Evolutionary conservation across 2,797 vertebrate genomes (phyloP), one percentile per base, ranked within the genome.

Genomic region (Cyprinodon diabolis): DNA sequence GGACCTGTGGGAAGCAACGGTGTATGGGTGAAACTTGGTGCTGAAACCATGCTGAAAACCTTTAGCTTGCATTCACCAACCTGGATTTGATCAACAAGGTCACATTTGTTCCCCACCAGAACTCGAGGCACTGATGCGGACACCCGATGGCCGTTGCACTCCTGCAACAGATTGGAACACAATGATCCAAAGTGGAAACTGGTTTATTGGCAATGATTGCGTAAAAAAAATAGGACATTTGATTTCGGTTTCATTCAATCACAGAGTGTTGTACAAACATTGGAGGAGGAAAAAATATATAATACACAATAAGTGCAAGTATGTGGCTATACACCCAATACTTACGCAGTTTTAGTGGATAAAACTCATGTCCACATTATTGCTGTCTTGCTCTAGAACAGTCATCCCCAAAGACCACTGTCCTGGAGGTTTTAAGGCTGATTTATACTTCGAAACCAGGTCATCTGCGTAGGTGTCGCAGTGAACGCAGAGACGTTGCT

Each of bases 71-170:
- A 15, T 10, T 49, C 21, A 75, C 84, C 71, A 40, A 93, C 93
- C 89, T 94, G 92, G 78, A 98, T 96, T 85, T 97, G 96, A 84
- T 96, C 95, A 37, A 96, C 94, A 71, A 99, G 96, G 94, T 99
- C 98, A 89, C 98, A 99, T 90, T 99, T 99, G 93, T 99, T 99
- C 66, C 98, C 98, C 55, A 99, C 98, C 37, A 99, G 95, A 74
- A 99, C 97, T 0, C 96, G 94, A 25, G 97, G 94, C 7, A 98
- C 95, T 84, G 96, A 92, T 83, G 95, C 72, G 79, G 97, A 96
- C 70, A 98, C 97, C 0, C 96, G 94, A 25, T 99, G 97, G 78
- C 97, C 97, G 0, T 99, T 97, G 89, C 98, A 99, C 92, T 99
- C 98, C 93, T 98, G 94, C 47, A 96, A 82, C 11, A 80, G 55